A percentile compares a stretch with the other conserved stretches of the same genome.
phyloP scores from a whole-genome alignment of 2,113 vertebrate species.

The Lophotis ruficrista region DNA sequence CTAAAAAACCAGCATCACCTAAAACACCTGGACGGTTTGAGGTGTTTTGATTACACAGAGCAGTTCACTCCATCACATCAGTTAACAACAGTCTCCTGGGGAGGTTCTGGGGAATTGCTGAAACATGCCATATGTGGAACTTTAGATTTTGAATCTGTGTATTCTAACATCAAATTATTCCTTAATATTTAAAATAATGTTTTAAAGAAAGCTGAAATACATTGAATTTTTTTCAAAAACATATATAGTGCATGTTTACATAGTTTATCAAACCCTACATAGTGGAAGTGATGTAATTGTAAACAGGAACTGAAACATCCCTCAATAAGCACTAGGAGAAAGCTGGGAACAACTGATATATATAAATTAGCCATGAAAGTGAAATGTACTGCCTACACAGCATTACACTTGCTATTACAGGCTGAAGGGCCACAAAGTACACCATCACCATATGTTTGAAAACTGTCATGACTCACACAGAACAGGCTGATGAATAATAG shows the following conservation, averaged over 20 bases:
- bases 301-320: background rate
- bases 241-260: background rate
- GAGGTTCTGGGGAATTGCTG: background rate
- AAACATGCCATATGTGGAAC: background rate
- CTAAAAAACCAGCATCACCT: background rate
- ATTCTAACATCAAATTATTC: background rate
- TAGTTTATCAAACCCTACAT: background rate
- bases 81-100: background rate
- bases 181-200: background rate
- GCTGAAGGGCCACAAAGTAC: background rate
- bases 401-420: background rate
- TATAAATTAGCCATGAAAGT: constrained; percentile 27
- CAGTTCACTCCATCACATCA: background rate
- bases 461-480: background rate
- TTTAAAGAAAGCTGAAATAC: background rate
- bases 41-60: background rate
- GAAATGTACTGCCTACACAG: constrained; percentile 34
- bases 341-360: background rate
- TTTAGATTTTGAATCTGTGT: background rate
- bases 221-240: background rate
- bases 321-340: background rate
- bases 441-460: constrained; percentile 4
- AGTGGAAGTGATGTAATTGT: background rate
- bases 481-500: background rate
- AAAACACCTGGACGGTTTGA: background rate